phyloP scores from a whole-genome alignment of 2,113 vertebrate species.

The Stomatorhinus ivindoensis region DNA sequence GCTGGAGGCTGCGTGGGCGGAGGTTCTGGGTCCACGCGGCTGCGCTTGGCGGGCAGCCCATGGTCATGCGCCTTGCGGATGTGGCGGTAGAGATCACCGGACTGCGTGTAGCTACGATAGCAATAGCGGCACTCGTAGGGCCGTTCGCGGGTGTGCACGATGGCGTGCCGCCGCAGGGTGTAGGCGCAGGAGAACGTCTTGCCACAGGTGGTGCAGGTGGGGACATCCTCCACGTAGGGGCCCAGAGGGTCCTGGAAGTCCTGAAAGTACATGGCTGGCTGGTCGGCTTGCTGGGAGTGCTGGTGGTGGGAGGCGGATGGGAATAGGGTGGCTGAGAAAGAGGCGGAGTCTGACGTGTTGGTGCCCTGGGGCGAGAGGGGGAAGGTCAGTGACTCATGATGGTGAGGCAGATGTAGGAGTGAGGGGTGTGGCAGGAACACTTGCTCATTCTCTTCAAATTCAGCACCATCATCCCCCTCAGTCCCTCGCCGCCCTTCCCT shows the following conservation, averaged over 20 bases:
- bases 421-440: slow-evolving; percentile 56
- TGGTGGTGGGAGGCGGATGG: slow-evolving; percentile 3
- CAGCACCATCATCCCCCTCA: slow-evolving; percentile 45
- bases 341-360: background rate
- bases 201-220: slow-evolving; percentile 81
- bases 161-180: slow-evolving; percentile 80
- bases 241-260: slow-evolving; percentile 73
- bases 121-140: slow-evolving; percentile 88
- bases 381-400: slow-evolving; percentile 48
- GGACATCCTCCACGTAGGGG: slow-evolving; percentile 76
- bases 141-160: slow-evolving; percentile 82
- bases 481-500: slow-evolving; percentile 34
- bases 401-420: slow-evolving; percentile 47
- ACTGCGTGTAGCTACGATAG: slow-evolving; percentile 87
- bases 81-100: slow-evolving; percentile 85
- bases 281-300: slow-evolving; percentile 45
- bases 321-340: slow-evolving; percentile 23
- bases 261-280: slow-evolving; percentile 64
- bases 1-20: background rate
- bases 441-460: slow-evolving; percentile 57
- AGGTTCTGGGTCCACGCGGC: slow-evolving; percentile 58
- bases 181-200: slow-evolving; percentile 93
- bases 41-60: slow-evolving; percentile 67
- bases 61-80: slow-evolving; percentile 84
- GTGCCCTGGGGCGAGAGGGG: slow-evolving; percentile 41